phyloP scores from a whole-genome alignment of 2,797 vertebrate species.

The Ctenosaura bakeri region DNA sequence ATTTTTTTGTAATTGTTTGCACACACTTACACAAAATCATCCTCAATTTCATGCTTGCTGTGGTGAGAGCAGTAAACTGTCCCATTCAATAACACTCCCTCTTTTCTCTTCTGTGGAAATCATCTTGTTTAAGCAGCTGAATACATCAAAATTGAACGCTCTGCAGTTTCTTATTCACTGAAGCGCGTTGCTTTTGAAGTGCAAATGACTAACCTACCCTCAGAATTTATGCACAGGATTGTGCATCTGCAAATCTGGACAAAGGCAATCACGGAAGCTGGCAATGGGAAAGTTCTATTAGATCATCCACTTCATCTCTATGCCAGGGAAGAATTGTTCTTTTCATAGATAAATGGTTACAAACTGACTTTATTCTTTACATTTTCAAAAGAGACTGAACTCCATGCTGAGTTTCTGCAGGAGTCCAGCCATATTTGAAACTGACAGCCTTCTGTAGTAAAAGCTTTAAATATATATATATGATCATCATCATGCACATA shows the following conservation, averaged over 20 bases:
- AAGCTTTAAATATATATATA: too few species aligned
- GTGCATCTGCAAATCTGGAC: slow-evolving; percentile 21
- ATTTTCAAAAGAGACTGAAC: slow-evolving; percentile 13
- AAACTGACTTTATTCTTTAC: slow-evolving; percentile 42
- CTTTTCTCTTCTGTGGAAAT: background rate
- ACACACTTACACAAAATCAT: slow-evolving; percentile 22
- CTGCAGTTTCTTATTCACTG: slow-evolving; percentile 44
- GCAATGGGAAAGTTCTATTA: slow-evolving; percentile 21
- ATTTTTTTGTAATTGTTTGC: slow-evolving; percentile 37
- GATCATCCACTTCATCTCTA: slow-evolving; percentile 2
- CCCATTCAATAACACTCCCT: slow-evolving; percentile 21
- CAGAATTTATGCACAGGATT: slow-evolving; percentile 26
- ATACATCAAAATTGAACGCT: slow-evolving; percentile 22
- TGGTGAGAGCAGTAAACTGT: background rate
- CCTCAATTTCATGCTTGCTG: slow-evolving; percentile 26
- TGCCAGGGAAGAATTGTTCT: slow-evolving; percentile 32
- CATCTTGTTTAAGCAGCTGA: slow-evolving; percentile 25
- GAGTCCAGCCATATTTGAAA: slow-evolving; percentile 20
- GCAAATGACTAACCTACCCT: slow-evolving; percentile 34
- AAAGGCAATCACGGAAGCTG: slow-evolving; percentile 53
- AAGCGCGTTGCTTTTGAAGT: slow-evolving; percentile 7
- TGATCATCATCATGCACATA: background rate
- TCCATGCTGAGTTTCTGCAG: slow-evolving; percentile 44
- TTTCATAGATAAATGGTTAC: slow-evolving; percentile 48
- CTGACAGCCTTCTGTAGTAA: background rate